phyloP scores from a whole-genome alignment of 1,140 invertebrate genomes.

The Argopecten irradians region DNA sequence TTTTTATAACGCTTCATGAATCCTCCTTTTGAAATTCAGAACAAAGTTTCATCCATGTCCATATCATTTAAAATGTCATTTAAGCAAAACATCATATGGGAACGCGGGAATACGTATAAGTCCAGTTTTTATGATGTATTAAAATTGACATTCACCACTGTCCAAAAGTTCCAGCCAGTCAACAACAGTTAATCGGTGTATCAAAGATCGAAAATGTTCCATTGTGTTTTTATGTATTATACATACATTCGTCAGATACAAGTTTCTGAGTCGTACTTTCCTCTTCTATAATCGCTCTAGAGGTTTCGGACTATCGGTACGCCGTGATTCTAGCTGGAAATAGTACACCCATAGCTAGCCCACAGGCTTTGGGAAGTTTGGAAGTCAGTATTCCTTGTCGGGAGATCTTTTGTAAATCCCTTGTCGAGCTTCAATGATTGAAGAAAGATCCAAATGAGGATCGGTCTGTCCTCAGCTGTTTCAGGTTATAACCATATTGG shows the following conservation, averaged over 20 bases:
- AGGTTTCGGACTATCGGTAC: not conserved
- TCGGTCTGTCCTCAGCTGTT: not conserved
- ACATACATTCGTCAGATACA: not conserved
- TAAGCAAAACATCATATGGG: too few relatives aligned
- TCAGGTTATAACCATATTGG: not conserved
- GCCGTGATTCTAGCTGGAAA: not conserved
- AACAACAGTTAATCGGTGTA: too few relatives aligned
- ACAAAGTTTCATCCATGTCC: too few relatives aligned
- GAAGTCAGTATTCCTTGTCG: not conserved
- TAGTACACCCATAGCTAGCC: not conserved
- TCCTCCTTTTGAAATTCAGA: too few relatives aligned
- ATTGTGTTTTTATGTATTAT: not conserved
- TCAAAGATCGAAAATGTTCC: not conserved
- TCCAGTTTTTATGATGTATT: too few relatives aligned
- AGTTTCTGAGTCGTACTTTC: not conserved
- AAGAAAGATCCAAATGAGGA: not conserved
- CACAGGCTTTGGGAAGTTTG: not conserved
- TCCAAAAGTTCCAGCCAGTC: too few relatives aligned
- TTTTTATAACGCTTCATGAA: too few relatives aligned
- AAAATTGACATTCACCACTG: too few relatives aligned
- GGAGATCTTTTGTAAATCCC: not conserved
- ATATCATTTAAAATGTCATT: too few relatives aligned
- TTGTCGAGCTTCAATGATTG: too few relatives aligned
- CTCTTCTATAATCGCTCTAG: not conserved
- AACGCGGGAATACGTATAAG: too few relatives aligned